Evolutionary conservation across 2,113 vertebrate species (phyloP).

Genomic region (Mohoua ochrocephala): DNA sequence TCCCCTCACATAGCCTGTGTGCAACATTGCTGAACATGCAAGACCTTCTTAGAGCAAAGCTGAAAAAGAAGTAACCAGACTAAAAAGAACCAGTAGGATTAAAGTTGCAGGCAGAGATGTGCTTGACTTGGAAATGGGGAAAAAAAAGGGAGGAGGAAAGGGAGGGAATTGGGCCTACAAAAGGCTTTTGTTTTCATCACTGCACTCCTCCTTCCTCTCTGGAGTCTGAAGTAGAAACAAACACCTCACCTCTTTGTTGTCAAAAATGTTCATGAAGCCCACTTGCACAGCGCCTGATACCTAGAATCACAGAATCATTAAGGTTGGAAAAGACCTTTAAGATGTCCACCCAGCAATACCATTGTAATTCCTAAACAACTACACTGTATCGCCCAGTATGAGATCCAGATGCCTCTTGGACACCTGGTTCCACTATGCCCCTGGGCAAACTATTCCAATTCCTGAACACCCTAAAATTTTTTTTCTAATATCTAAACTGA

Average conservation of each 20-base stretch:
- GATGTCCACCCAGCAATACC: not conserved
- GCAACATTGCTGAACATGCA: not conserved
- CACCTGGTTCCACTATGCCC: not conserved
- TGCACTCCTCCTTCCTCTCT: not conserved
- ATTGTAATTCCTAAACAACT: not conserved
- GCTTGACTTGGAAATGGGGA: not conserved
- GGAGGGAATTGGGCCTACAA: not conserved
- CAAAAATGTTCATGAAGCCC: not conserved
- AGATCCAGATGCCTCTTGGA: not conserved
- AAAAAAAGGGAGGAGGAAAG: not conserved
- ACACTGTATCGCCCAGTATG: accelerated
- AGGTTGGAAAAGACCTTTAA: not conserved
- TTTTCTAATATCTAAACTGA: not conserved
- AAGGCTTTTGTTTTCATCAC: not conserved
- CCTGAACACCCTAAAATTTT: not conserved
- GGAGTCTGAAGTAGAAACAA: not conserved
- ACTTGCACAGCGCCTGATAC: not conserved
- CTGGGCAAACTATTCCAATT: not conserved
- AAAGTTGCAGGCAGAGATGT: not conserved
- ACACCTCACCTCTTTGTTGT: not conserved
- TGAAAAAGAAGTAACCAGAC: not conserved
- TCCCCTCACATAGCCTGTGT: not conserved
- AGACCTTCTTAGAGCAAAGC: not conserved
- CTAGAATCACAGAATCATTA: not conserved
- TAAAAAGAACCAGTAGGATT: not conserved